Percentiles rank a stretch among this genome's conserved stretches.
These are phyloP conservation scores for Encarsia formosa DNA, from an alignment of 2,888 invertebrate species.

Conservation along the genomic window DNA sequence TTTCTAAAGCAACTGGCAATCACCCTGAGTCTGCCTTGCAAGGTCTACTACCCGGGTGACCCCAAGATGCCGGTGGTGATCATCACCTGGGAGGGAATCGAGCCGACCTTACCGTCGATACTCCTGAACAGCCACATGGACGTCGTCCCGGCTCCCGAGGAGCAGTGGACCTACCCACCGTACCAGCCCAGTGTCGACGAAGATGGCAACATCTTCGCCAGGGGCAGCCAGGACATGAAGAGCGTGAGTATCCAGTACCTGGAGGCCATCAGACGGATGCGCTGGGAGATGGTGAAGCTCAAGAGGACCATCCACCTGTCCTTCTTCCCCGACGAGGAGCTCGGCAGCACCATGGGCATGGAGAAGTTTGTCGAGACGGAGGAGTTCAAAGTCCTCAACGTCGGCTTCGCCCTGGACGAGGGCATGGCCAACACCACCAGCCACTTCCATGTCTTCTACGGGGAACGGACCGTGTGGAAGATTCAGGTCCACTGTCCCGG, in stretches of 20 bases:
- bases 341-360: conserved; percentile 72
- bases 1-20: conserved; percentile 73
- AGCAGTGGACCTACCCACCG: conserved; percentile 86
- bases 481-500: conserved; percentile 64
- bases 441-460: conserved; percentile 55
- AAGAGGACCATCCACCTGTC: conserved; percentile 67
- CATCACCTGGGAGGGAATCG: conserved; percentile 76
- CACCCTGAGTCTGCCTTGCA: conserved; percentile 63
- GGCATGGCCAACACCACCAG: conserved; percentile 55
- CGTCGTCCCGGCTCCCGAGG: conserved; percentile 92
- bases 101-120: conserved; percentile 67
- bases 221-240: conserved; percentile 80
- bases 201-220: conserved; percentile 73
- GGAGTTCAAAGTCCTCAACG: conserved; percentile 67
- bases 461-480: conserved; percentile 68
- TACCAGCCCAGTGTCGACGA: conserved; percentile 82
- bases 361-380: conserved; percentile 60
- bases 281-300: conserved; percentile 55
- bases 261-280: conserved; percentile 68
- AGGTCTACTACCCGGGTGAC: conserved; percentile 60
- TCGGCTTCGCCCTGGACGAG: conserved; percentile 78
- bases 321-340: conserved; percentile 77
- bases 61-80: conserved; percentile 75
- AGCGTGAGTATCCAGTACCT: conserved; percentile 76
- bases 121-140: conserved; percentile 95